These are phyloP conservation scores for Nebria salina DNA, from an alignment of 2,888 invertebrate species.

Conservation along the genomic window DNA sequence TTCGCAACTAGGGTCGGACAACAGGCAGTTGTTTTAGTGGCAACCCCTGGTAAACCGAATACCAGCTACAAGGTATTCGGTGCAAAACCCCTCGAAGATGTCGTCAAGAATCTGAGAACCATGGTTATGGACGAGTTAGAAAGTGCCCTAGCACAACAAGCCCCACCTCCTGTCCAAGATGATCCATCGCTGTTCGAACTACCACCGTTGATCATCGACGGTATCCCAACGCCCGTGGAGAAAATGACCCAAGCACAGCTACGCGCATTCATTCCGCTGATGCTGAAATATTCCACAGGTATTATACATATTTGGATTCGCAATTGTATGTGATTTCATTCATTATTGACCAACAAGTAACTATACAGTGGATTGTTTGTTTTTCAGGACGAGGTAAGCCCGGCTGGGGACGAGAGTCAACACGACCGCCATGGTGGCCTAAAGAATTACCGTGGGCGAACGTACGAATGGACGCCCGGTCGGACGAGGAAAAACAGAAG, in stretches of 20 bases:
- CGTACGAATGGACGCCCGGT: slow-evolving; percentile 95
- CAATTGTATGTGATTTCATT: neutral
- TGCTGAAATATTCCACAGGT: slow-evolving; percentile 97
- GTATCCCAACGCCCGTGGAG: slow-evolving; percentile 97
- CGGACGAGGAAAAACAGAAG: slow-evolving; percentile 97
- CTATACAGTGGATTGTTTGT: neutral
- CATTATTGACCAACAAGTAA: neutral
- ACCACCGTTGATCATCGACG: slow-evolving; percentile 95
- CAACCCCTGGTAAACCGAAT: slow-evolving; percentile 95
- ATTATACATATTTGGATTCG: neutral
- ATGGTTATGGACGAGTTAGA: slow-evolving; percentile 97
- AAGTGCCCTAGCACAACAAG: slow-evolving; percentile 91
- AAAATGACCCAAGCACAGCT: slow-evolving; percentile 99
- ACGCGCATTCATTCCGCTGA: slow-evolving; percentile 94
- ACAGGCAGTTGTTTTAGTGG: slow-evolving; percentile 95
- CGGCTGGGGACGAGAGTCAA: slow-evolving; percentile 97
- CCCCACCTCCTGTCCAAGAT: slow-evolving; percentile 85
- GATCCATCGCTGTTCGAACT: slow-evolving; percentile 94
- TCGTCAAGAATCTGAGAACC: slow-evolving; percentile 88
- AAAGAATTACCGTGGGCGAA: slow-evolving; percentile 98
- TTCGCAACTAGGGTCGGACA: slow-evolving; percentile 97
- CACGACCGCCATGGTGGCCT: slow-evolving; percentile 98
- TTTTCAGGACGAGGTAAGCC: slow-evolving; percentile 85
- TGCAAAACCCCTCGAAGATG: slow-evolving; percentile 96
- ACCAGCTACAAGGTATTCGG: slow-evolving; percentile 97